Evolutionary conservation across 2,113 vertebrate genomes (phyloP).

Genomic region (Colistium nudipinnis): DNA sequence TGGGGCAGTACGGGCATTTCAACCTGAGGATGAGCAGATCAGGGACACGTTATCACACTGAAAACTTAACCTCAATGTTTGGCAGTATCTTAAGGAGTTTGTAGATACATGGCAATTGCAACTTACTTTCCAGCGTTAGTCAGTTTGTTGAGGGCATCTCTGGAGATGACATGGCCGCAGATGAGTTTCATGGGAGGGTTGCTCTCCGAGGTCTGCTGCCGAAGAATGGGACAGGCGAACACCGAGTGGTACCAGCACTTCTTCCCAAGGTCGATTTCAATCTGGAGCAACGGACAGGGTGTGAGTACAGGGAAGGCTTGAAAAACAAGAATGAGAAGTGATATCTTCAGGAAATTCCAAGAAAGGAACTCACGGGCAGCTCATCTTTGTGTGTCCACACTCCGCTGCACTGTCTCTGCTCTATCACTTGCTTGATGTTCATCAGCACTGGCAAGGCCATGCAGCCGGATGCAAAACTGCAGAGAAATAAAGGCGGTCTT

Average conservation of each 20-base stretch:
- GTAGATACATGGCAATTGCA: too few relatives aligned
- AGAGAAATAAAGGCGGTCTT: conserved; percentile 2
- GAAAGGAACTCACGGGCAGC: conserved; percentile 81
- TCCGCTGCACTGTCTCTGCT: conserved; percentile 89
- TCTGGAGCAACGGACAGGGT: conserved; percentile 69
- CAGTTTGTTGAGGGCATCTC: conserved; percentile 92
- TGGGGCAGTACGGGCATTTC: conserved; percentile 92
- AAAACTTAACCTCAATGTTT: background rate
- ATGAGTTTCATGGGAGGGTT: conserved; percentile 93
- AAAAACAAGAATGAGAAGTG: background rate
- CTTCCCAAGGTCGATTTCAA: conserved; percentile 91
- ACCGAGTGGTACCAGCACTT: conserved; percentile 95
- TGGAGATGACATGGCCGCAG: conserved; percentile 91
- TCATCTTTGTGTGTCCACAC: conserved; percentile 94
- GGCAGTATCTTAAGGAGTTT: too few relatives aligned
- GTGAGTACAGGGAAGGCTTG: background rate
- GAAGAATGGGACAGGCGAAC: conserved; percentile 90
- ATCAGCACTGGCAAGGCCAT: conserved; percentile 90
- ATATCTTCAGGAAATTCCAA: background rate
- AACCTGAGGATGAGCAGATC: conserved; percentile 76
- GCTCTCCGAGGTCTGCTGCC: conserved; percentile 91
- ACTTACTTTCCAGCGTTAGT: conserved; percentile 91
- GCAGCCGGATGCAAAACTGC: conserved; percentile 90
- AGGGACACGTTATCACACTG: background rate
- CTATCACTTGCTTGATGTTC: conserved; percentile 93